phyloP scores from a whole-genome alignment of 1,140 invertebrate genomes.

The Drosophila kepulauana region DNA sequence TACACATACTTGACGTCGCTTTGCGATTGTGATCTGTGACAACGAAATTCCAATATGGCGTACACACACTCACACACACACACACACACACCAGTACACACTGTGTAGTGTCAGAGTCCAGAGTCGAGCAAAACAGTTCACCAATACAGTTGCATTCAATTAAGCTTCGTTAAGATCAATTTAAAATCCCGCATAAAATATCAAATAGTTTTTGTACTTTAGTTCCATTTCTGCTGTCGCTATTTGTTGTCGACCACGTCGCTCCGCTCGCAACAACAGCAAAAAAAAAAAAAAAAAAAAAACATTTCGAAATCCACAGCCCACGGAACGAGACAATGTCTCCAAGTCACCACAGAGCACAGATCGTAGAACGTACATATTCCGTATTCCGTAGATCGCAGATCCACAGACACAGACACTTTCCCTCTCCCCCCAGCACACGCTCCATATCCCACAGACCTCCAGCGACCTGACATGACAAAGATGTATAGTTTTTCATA shows the following conservation, averaged over 20 bases:
- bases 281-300: background rate
- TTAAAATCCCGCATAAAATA: conserved; percentile 85
- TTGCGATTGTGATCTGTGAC: conserved; percentile 69
- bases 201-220: conserved; percentile 83
- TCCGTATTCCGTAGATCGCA: background rate
- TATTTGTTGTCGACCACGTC: conserved; percentile 43
- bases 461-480: conserved; percentile 40
- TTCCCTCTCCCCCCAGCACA: too few relatives aligned
- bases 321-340: conserved; percentile 61
- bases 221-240: conserved; percentile 69
- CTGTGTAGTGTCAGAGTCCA: conserved; percentile 66
- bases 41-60: conserved; percentile 82
- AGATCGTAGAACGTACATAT: too few relatives aligned
- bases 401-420: background rate
- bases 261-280: conserved; percentile 23
- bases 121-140: conserved; percentile 56
- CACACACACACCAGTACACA: background rate
- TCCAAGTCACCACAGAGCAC: conserved; percentile 44
- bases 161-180: conserved; percentile 85
- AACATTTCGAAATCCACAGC: conserved; percentile 66
- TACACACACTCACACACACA: conserved; percentile 23
- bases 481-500: conserved; percentile 76
- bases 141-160: conserved; percentile 77
- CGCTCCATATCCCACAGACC: too few relatives aligned
- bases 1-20: conserved; percentile 17